These are phyloP conservation scores for Philaethria dido DNA, from an alignment of 2,888 invertebrate species.

Conservation along the genomic window DNA sequence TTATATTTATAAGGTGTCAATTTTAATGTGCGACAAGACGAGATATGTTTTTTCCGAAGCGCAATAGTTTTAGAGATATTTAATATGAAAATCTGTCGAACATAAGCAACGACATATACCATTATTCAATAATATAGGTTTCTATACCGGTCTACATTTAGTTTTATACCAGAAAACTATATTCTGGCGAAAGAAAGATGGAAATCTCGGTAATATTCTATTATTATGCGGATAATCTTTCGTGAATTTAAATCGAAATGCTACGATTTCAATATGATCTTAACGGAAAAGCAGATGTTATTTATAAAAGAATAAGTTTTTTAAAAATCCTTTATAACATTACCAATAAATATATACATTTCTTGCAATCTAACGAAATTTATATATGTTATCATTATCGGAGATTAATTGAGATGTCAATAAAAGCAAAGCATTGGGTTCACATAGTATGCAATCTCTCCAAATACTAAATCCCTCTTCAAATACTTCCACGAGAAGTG, in stretches of 20 bases:
- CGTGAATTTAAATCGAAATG: not conserved
- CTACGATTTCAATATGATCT: not conserved
- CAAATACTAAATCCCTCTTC: too few relatives aligned
- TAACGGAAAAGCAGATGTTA: not conserved
- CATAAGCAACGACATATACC: too few relatives aligned
- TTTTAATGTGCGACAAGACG: not conserved
- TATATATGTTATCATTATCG: too few relatives aligned
- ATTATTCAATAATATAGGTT: not conserved
- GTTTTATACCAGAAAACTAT: not conserved
- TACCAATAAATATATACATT: not conserved
- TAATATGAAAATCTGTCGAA: too few relatives aligned
- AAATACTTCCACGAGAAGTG: too few relatives aligned
- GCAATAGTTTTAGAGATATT: too few relatives aligned
- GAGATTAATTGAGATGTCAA: too few relatives aligned
- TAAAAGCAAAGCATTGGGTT: too few relatives aligned
- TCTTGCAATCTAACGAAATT: too few relatives aligned
- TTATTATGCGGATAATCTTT: not conserved
- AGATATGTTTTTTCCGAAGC: too few relatives aligned
- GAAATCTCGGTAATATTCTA: not conserved
- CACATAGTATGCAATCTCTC: too few relatives aligned
- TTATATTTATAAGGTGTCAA: not conserved
- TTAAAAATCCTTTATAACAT: not conserved
- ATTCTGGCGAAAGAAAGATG: not conserved
- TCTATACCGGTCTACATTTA: not conserved
- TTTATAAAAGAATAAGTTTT: not conserved